Evolutionary conservation across 2,113 vertebrate genomes (phyloP).

Genomic region (Periophthalmus modestus): DNA sequence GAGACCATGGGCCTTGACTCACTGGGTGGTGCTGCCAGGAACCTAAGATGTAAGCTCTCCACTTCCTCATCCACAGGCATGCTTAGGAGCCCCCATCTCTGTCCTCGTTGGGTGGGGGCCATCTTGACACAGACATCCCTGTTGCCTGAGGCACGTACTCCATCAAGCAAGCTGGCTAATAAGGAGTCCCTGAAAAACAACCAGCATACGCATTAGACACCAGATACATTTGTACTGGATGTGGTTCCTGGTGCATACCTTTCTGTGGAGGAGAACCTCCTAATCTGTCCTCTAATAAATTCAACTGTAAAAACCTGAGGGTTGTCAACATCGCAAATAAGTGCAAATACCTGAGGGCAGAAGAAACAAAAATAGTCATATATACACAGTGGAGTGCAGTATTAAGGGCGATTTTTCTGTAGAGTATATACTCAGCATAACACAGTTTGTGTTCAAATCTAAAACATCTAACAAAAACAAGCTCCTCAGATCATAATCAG

Average conservation of each 20-base stretch:
- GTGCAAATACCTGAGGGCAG: slow-evolving; percentile 88
- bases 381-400: neutral
- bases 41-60: slow-evolving; percentile 95
- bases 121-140: slow-evolving; percentile 98
- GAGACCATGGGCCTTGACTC: slow-evolving; percentile 55
- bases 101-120: slow-evolving; percentile 90
- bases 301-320: slow-evolving; percentile 96
- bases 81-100: slow-evolving; percentile 95
- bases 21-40: slow-evolving; percentile 95
- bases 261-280: slow-evolving; percentile 95
- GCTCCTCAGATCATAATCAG: neutral
- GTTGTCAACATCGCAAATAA: slow-evolving; percentile 94
- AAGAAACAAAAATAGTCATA: slow-evolving; percentile 12
- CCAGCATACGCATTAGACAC: slow-evolving; percentile 1
- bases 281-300: slow-evolving; percentile 95
- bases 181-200: slow-evolving; percentile 86
- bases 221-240: neutral
- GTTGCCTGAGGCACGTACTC: slow-evolving; percentile 96
- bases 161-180: slow-evolving; percentile 93
- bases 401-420: neutral
- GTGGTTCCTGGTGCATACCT: slow-evolving; percentile 76
- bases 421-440: neutral
- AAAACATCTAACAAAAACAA: neutral
- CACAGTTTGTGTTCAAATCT: neutral
- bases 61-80: slow-evolving; percentile 99